Base-by-base conservation (phyloP, 2,113 vertebrate species). In the Spermophilus dauricus region DNA sequence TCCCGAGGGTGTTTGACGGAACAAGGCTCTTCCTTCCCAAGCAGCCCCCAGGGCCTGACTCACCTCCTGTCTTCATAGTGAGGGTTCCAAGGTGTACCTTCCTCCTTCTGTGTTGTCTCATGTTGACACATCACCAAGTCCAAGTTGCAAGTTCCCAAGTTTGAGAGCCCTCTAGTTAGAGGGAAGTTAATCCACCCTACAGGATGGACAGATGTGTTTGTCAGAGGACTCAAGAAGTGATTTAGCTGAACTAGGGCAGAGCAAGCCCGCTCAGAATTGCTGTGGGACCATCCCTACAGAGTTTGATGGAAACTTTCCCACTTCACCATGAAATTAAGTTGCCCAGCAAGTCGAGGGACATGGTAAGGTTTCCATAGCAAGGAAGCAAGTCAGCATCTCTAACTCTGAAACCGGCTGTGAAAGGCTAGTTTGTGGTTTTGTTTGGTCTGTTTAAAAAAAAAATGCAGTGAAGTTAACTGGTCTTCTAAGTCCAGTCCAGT, bases 201-300 rank as follows among this genome's bases (percentile, higher is more conserved):
- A 24, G 12, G n/a, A 53, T 26, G 78, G 69, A 13, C 37, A 28
- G n/a, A 9, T 13, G 39, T 51, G 51, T 42, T 42, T 28, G 1
- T 5, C 8, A 17, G 37, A 32, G 30, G 56, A 39, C 56, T 42
- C 1, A 37, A 26, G 28, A 58, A 48, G n/a, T 34, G 37, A 1
- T 53, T 42, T 26, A 14, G 4, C 20, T 5, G 34, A 16, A 1
- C 24, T 20, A 8, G 42, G 63, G 30, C 88, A 85, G 12, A 61
- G 22, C 1, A 22, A 73, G 5, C 69, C 9, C 18, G 2, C 8
- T 45, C 72, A 32, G 2, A 56, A 16, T 84, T 26, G 83, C 61
- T 8, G 11, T 8, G 9, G 37, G 4, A 2, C 53, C 0, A 6
- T 70, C 73, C 58, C 30, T 8, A 0, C 2, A 17, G 26, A 73